Percentiles rank a stretch among this genome's conserved stretches.
These are phyloP conservation scores for Heliconius hortense DNA, from an alignment of 2,888 invertebrate species.

Conservation along the genomic window DNA sequence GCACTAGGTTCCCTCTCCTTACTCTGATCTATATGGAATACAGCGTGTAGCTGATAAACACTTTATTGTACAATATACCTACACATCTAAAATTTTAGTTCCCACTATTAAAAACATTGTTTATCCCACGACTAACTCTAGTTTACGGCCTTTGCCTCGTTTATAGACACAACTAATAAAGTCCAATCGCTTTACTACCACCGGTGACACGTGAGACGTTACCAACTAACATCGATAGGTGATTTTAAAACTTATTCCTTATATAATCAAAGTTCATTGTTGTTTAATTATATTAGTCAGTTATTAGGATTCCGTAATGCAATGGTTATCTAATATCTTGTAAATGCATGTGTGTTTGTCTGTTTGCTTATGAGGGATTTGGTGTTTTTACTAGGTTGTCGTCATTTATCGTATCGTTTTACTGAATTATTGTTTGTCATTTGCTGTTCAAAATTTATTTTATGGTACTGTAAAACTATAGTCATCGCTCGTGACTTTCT, in stretches of 20 bases:
- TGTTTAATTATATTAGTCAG: neutral
- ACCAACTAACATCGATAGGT: constrained; percentile 8
- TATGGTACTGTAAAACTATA: no score
- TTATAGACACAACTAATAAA: constrained; percentile 77
- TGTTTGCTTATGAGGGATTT: neutral
- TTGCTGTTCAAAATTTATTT: no score
- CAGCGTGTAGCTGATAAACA: no score
- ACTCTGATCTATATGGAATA: no score
- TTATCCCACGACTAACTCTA: constrained; percentile 45
- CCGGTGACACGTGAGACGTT: constrained; percentile 44
- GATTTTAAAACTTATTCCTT: neutral
- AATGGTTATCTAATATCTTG: constrained; percentile 12
- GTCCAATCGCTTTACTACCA: constrained; percentile 65
- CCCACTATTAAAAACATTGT: constrained; percentile 46
- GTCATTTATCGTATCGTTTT: neutral
- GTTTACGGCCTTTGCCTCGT: constrained; percentile 70
- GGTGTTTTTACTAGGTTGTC: neutral
- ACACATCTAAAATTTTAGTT: constrained; percentile 29
- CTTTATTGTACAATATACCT: no score
- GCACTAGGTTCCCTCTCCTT: no score
- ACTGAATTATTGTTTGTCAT: no score
- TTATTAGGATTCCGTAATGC: constrained; percentile 17
- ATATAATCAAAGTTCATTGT: neutral
- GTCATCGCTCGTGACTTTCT: no score
- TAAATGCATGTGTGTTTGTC: neutral